Evolutionary conservation across 1,140 invertebrate species (phyloP), one percentile per base, ranked within the genome.

Genomic region (Hypsibius dujardini): DNA sequence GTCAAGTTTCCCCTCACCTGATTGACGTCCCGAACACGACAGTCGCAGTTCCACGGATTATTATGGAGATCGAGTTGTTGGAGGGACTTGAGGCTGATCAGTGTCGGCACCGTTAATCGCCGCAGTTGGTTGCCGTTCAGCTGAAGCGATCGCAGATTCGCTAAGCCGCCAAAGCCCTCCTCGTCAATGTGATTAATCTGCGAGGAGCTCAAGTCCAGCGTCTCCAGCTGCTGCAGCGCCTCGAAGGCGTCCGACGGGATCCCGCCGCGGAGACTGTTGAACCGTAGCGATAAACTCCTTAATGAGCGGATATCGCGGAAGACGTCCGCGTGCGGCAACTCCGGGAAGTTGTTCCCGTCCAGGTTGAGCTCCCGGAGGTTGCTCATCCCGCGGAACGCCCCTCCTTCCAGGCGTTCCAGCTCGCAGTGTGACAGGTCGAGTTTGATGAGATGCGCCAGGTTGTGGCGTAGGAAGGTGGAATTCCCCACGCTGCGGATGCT

Each of bases 31-130:
- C 89, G 80, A 70, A 93, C 77, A 40, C 87, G 85, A 77, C 90
- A 95, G 76, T 94, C 90, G 76, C 91, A 95, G 47, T 86, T 83
- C 90, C 90, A 93, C 0, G 88, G 89, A 80, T 95, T 95, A 71
- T 90, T 88, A 74, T 93, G 89, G 56, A 94, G 79, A 76, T 90
- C 88, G 71, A 93, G 86, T 50, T 87, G 88, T 75, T 88, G 86
- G 2, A 93, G 81, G 45, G 83, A 84, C 46, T 81, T 78, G 72
- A 88, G 82, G 71, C 85, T 84, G 1, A 87, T 87, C 50, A 91
- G 81, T 72, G 88, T 85, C 72, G 85, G 82, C 47, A 81, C 79
- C 76, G 84, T 81, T 73, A 90, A 84, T 56, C 87, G 87, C 42
- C 84, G 84, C 45, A 94, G 79, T 73, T 84, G 83, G 77, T 94